Percentiles rank a stretch among this genome's conserved stretches.
phyloP scores from a whole-genome alignment of 2,797 vertebrate species.

The Microtus californicus region DNA sequence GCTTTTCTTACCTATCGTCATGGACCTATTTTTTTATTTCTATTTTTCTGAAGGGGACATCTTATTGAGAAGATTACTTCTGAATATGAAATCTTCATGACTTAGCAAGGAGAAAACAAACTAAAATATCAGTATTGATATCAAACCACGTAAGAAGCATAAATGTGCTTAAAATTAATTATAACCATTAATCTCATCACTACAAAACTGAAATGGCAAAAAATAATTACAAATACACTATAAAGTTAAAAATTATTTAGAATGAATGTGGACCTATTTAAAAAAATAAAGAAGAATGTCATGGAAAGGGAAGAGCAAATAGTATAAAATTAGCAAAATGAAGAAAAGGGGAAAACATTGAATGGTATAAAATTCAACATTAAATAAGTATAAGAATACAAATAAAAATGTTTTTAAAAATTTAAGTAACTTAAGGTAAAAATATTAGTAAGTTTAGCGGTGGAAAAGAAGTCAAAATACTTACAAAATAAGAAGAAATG shows the following conservation, averaged over 20 bases:
- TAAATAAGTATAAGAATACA: background rate
- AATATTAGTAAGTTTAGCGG: background rate
- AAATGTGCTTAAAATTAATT: background rate
- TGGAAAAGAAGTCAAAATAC: background rate
- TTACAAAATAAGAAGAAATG: background rate
- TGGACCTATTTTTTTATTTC: background rate
- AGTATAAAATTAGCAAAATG: background rate
- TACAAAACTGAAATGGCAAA: background rate
- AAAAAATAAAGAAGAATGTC: background rate
- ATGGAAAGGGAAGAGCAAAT: background rate
- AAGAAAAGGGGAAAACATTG: background rate
- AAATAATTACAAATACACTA: background rate
- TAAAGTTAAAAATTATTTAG: background rate
- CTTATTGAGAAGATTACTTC: background rate
- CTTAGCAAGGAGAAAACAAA: background rate
- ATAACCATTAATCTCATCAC: background rate
- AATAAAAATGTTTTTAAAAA: background rate
- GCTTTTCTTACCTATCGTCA: background rate
- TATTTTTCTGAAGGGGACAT: background rate
- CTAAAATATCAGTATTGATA: background rate
- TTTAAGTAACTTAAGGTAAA: background rate
- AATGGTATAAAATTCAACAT: background rate
- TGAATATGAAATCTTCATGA: background rate
- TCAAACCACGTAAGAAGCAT: background rate
- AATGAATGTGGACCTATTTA: background rate